Conservation (phyloP, 2,797 vertebrate species). For the Microchirus variegatus region DNA sequence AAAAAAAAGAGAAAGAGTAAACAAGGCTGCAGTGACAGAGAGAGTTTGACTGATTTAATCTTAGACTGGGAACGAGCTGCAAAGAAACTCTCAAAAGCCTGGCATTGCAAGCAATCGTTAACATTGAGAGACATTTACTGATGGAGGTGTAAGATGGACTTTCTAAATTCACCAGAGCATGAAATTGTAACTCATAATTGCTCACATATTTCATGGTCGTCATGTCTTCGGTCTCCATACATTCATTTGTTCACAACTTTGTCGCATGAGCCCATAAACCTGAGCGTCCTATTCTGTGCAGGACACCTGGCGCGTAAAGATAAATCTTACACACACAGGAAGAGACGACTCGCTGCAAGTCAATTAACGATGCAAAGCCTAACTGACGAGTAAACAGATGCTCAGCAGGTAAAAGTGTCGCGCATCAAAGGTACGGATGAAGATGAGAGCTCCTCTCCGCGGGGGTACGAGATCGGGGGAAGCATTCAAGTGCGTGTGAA, state of each 20-base stretch:
- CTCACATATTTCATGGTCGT: no score
- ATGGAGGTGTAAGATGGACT: no score
- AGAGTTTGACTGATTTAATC: no score
- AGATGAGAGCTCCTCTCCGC: conserved; percentile 37
- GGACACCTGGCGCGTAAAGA: conserved; percentile 54
- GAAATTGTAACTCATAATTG: no score
- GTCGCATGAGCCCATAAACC: conserved; percentile 41
- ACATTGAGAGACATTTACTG: no score
- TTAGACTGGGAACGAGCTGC: no score
- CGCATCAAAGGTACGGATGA: conserved; percentile 43
- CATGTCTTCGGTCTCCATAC: no score
- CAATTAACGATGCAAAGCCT: conserved; percentile 57
- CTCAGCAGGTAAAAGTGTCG: conserved; percentile 25
- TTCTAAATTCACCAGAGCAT: no score
- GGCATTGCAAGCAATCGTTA: no score
- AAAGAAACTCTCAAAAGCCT: no score
- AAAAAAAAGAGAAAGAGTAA: no score
- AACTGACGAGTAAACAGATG: conserved; percentile 33
- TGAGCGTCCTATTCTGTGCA: conserved; percentile 31
- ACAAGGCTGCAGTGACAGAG: no score
- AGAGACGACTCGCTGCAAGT: conserved; percentile 29
- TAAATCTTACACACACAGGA: conserved; percentile 34
- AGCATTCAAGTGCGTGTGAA: conserved; percentile 43
- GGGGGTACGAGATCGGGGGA: conserved; percentile 23
- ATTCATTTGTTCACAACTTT: conserved; percentile 9